A percentile compares a stretch with the other conserved stretches of the same genome.
phyloP scores from a whole-genome alignment of 1,140 invertebrate species.

The Phenacoccus solenopsis region DNA sequence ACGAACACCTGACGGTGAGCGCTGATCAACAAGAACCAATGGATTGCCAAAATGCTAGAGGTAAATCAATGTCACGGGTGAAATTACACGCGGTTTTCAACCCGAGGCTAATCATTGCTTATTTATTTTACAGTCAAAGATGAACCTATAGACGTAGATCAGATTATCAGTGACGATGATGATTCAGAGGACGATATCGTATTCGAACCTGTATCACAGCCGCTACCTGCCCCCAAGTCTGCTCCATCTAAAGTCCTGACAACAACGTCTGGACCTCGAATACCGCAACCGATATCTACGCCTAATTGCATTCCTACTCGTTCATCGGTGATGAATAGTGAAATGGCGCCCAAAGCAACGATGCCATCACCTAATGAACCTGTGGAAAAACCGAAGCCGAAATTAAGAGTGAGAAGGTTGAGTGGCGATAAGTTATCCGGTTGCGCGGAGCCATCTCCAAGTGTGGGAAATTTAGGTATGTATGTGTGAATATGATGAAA shows the following conservation, averaged over 20 bases:
- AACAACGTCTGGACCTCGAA: no score
- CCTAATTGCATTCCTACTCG: no score
- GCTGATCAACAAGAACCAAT: not conserved
- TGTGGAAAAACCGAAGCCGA: not conserved
- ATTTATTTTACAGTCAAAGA: not conserved
- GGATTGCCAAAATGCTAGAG: no score
- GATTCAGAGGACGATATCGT: not conserved
- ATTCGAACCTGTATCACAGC: not conserved
- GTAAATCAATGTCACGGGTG: no score
- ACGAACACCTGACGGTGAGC: not conserved
- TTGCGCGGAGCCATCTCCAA: no score
- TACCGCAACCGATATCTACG: no score
- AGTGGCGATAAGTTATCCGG: not conserved
- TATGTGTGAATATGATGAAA: no score
- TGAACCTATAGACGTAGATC: not conserved
- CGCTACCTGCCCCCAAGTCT: not conserved
- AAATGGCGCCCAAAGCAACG: not conserved
- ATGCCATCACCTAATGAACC: not conserved
- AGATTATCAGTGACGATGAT: not conserved
- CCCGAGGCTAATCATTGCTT: no score
- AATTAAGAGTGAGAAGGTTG: not conserved
- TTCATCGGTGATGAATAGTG: no score
- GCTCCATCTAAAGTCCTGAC: no score
- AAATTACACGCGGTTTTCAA: no score
- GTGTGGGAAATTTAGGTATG: no score